These are phyloP conservation scores for Excalfactoria chinensis DNA, from an alignment of 2,113 vertebrate genomes.

Conservation along the genomic window DNA sequence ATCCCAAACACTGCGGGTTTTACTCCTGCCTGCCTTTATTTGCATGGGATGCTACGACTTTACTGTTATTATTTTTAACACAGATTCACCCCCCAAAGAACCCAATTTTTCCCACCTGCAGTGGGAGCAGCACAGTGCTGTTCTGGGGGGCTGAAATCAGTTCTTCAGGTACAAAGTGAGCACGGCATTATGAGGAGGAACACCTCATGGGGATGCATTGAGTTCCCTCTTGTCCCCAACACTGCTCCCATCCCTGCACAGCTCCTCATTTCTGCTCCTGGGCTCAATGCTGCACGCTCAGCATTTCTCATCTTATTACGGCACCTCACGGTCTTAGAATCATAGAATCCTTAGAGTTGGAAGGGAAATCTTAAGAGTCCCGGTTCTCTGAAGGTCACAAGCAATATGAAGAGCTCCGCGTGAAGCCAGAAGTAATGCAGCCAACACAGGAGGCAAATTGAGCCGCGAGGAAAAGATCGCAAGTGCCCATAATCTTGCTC, in stretches of 20 bases:
- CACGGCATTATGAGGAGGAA: neutral
- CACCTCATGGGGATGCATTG: neutral
- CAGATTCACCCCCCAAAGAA: neutral
- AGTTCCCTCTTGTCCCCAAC: too few relatives aligned
- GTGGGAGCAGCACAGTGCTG: neutral
- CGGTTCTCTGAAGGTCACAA: neutral
- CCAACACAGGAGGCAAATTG: neutral
- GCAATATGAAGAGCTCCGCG: neutral
- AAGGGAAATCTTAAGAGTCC: too few relatives aligned
- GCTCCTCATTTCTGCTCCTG: neutral
- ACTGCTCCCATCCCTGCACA: too few relatives aligned
- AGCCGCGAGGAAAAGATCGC: neutral
- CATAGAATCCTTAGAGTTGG: too few relatives aligned
- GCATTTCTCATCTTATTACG: neutral
- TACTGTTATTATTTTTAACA: neutral
- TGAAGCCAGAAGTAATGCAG: neutral
- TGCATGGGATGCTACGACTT: neutral
- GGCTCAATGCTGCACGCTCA: rapidly evolving
- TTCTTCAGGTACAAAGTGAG: neutral
- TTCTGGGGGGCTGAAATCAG: neutral
- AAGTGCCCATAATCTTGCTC: slow-evolving; percentile 13
- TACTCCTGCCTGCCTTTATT: neutral
- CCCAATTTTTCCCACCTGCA: neutral
- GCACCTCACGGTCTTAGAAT: neutral
- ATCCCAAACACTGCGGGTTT: neutral